Percentiles rank a stretch among this genome's conserved stretches.
Evolutionary conservation across 2,113 vertebrate genomes (phyloP).

Genomic region (Mohoua ochrocephala): DNA sequence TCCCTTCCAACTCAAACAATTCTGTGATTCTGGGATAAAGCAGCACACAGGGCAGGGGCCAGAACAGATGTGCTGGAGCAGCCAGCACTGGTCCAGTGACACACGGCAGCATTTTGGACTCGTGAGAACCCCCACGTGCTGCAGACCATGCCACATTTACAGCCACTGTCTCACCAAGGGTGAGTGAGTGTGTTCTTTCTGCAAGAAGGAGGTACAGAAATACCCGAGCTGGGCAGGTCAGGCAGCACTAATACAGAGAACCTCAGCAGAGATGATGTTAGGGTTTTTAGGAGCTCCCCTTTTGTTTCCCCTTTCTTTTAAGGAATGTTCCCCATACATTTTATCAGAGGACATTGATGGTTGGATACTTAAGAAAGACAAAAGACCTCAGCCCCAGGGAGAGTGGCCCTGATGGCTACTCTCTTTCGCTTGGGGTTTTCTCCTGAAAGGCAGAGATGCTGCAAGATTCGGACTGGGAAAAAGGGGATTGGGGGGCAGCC

Average conservation of each 20-base stretch:
- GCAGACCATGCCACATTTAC: neutral
- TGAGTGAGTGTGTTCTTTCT: neutral
- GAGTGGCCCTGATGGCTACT: no score
- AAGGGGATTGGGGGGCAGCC: no score
- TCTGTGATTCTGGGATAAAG: neutral
- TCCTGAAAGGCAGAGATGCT: no score
- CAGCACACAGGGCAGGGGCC: neutral
- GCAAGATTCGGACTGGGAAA: no score
- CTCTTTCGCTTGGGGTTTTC: no score
- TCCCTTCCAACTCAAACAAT: neutral
- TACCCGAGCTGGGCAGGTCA: neutral
- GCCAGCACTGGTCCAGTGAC: accelerated
- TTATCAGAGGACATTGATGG: no score
- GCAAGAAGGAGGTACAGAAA: neutral
- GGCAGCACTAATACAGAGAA: accelerated
- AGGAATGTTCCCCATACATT: no score
- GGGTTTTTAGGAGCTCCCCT: no score
- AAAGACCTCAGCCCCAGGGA: no score
- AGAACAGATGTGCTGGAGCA: neutral
- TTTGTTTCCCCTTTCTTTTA: no score
- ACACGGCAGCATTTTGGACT: accelerated
- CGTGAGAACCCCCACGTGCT: accelerated
- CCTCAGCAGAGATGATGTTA: neutral
- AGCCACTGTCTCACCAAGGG: neutral
- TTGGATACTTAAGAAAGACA: no score